Percentiles rank a stretch among this genome's conserved stretches.
These are phyloP conservation scores for Tribolium madens DNA, from an alignment of 1,140 invertebrate genomes.

Conservation along the genomic window DNA sequence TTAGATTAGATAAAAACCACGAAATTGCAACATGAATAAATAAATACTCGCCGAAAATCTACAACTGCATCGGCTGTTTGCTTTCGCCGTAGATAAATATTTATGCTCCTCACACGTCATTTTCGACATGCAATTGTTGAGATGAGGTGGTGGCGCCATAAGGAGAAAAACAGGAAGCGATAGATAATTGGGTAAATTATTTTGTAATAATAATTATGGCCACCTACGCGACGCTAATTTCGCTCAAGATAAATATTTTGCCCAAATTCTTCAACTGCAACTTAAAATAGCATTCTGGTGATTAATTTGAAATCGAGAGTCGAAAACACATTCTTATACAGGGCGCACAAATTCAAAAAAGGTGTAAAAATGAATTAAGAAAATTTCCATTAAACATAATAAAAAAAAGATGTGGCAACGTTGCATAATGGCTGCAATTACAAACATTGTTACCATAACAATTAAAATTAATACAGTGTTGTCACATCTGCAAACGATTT, in stretches of 20 bases:
- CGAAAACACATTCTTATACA: no score
- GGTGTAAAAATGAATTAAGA: no score
- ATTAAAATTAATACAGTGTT: no score
- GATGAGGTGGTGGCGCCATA: neutral
- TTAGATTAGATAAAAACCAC: constrained; percentile 7
- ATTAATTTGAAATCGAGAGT: no score
- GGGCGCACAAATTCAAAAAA: no score
- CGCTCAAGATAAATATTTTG: neutral
- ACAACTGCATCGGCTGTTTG: constrained; percentile 7
- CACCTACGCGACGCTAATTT: neutral
- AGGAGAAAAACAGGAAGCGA: neutral
- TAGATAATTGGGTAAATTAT: neutral
- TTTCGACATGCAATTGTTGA: constrained; percentile 25
- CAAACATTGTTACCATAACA: no score
- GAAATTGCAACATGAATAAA: neutral
- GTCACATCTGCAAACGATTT: no score
- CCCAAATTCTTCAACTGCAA: neutral
- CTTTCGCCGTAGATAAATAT: constrained; percentile 14
- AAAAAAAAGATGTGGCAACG: no score
- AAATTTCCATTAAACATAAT: no score
- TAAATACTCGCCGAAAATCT: constrained; percentile 2
- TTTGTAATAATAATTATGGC: neutral
- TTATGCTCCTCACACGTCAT: constrained; percentile 6
- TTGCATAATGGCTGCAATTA: no score
- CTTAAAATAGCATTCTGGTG: no score